Evolutionary conservation across 2,797 vertebrate species (phyloP).

Genomic region (Rhinatrema bivittatum): DNA sequence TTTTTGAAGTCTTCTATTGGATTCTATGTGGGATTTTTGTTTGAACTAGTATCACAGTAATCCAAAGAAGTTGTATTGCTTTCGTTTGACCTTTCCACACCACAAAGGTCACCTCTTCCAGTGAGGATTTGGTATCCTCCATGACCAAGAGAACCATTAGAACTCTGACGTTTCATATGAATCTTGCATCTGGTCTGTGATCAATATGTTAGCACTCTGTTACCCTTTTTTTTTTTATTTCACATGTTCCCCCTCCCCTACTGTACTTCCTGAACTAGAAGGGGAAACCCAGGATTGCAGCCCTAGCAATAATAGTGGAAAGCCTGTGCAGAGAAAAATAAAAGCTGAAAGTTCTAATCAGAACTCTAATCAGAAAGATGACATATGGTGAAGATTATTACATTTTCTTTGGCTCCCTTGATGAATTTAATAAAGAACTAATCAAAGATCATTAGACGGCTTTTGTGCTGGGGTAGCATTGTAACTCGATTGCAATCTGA

Average conservation of each 20-base stretch:
- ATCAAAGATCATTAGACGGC: slow-evolving; percentile 99
- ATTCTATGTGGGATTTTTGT: too few species aligned
- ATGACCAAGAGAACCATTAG: too few species aligned
- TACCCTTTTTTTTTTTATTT: too few species aligned
- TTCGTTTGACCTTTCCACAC: too few species aligned
- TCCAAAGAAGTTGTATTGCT: too few species aligned
- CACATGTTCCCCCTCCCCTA: slow-evolving; percentile 19
- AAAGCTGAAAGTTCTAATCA: slow-evolving; percentile 98
- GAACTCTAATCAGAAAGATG: slow-evolving; percentile 97
- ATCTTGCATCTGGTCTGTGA: too few species aligned
- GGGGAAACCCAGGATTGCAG: slow-evolving; percentile 25
- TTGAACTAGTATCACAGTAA: too few species aligned
- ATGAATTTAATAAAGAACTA: slow-evolving; percentile 98
- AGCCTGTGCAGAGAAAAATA: slow-evolving; percentile 85
- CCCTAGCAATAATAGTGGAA: slow-evolving; percentile 47
- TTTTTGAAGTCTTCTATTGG: too few species aligned
- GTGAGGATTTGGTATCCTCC: too few species aligned
- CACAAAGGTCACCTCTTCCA: too few species aligned
- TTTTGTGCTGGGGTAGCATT: slow-evolving; percentile 83
- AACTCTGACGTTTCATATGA: too few species aligned
- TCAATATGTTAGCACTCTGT: too few species aligned
- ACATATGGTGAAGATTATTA: slow-evolving; percentile 93
- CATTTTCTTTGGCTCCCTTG: slow-evolving; percentile 87
- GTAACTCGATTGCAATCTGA: slow-evolving; percentile 60
- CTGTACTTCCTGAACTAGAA: slow-evolving; percentile 17